Evolutionary conservation across 1,140 invertebrate species (phyloP), one percentile per base, ranked within the genome.

Genomic region (Drosophila tani): DNA sequence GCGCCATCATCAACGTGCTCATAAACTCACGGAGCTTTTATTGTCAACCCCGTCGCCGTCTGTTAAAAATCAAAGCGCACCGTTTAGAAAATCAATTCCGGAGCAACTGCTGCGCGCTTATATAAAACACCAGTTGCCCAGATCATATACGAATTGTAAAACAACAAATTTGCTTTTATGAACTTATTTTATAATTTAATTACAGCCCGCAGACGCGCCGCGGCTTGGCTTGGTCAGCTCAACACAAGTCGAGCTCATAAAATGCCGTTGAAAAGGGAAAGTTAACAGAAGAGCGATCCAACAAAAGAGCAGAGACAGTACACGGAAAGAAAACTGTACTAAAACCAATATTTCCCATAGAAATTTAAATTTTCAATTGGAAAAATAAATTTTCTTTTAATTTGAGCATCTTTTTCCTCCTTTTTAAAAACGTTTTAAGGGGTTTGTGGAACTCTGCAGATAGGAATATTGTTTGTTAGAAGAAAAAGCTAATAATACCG

Each of bases 131-230:
- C 45, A 63, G 53, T 68, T 56, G 66, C 38, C 21, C 41, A 76
- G 67, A 82, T 82, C 66, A 67, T 76, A 77, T 51, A 68, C 41
- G 78, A 80, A 83, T 88, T 77, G 77, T 88, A 85, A 79, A 88
- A 79, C 84, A 81, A 71, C 75, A 85, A 75, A 90, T 90, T 85
- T 65, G 56, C 59, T 76, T 90, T 90, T 91, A 90, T 90, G 82
- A 90, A 90, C 76, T 85, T 85, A 85, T 85, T 91, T 90, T 90
- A 85, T 91, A 90, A 91, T 90, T 91, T 85, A 90, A 90, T 90
- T 90, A 90, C 82, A 50, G 63, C 66, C 66, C 21, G 60, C 66
- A 79, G 69, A 82, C 62, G 70, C 79, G 50, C 49, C 63, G 43
- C 62, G 45, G 70, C 45, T 69, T 60, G 58, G 70, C 49, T 69